A percentile compares a stretch with the other conserved stretches of the same genome.
Evolutionary conservation across 2,888 invertebrate species (phyloP).

Genomic region (Latheticus oryzae): DNA sequence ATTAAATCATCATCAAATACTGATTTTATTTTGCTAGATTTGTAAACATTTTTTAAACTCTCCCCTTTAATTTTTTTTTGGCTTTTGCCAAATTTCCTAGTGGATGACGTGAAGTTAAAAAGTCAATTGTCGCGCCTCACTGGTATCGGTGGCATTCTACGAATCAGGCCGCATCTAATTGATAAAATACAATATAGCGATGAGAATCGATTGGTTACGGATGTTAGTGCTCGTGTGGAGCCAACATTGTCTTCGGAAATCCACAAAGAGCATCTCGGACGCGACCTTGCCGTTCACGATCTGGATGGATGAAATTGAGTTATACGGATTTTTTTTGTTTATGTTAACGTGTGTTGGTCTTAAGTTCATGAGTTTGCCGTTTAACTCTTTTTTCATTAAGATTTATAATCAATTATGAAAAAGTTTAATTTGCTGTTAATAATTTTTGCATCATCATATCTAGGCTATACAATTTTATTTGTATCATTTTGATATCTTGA

Average conservation of each 20-base stretch:
- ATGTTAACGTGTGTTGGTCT: slow-evolving; percentile 23
- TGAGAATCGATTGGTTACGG: slow-evolving; percentile 51
- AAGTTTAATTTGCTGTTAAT: too few species aligned
- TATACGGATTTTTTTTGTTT: slow-evolving; percentile 43
- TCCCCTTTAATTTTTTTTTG: too few species aligned
- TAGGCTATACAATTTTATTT: too few species aligned
- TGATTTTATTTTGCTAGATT: slow-evolving; percentile 20
- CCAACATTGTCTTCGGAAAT: slow-evolving; percentile 51
- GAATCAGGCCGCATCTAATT: slow-evolving; percentile 49
- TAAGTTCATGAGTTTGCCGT: slow-evolving; percentile 10
- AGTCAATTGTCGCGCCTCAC: slow-evolving; percentile 49
- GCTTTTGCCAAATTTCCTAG: slow-evolving; percentile 10
- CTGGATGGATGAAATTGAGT: slow-evolving; percentile 44
- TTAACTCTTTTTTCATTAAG: background rate
- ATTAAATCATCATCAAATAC: slow-evolving; percentile 14
- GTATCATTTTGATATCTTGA: too few species aligned
- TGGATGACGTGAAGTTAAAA: slow-evolving; percentile 40
- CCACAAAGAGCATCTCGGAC: slow-evolving; percentile 44
- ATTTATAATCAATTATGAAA: too few species aligned
- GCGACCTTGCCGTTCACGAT: slow-evolving; percentile 44
- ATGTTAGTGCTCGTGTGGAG: slow-evolving; percentile 54
- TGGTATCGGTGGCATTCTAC: slow-evolving; percentile 51
- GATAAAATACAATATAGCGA: slow-evolving; percentile 49
- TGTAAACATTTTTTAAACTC: slow-evolving; percentile 9
- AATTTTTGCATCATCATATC: too few species aligned